Evolutionary conservation across 2,797 vertebrate species (phyloP), one percentile per base, ranked within the genome.

Genomic region (Eulemur coronatus): DNA sequence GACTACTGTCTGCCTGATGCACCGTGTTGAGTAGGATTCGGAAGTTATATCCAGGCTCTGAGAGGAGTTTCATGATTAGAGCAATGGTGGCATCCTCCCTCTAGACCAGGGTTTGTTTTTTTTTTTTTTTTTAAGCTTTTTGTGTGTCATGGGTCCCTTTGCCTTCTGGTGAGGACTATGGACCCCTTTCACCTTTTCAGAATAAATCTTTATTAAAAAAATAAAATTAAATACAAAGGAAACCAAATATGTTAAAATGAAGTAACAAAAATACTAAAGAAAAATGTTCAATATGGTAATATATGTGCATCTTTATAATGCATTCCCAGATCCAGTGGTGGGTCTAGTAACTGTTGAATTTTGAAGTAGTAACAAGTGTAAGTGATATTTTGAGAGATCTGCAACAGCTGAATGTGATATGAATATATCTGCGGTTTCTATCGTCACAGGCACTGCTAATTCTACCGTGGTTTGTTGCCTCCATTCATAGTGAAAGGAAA

Each of bases 381-480:
- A 48, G 65, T 72, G 90, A 43, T 65, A 88, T 94, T 91, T 59
- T 93, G 82, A 91, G 61, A 92, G 55, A 22, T 63, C 72, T 80
- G 22, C 52, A 55, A 57, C 28, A 73, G 92, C 41, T 96, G 92
- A 91, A 59, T 70, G 78, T 30, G 13, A 50, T 57, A 69, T 30
- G 59, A 94, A 70, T 84, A 48, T 76, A 57, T 88, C 78, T 88
- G n/a, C 41, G 15, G 43, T 30, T 96, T 52, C 41, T 84, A 5
- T 41, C 79, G 46, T 85, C 82, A 85, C 50, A 94, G 43, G 59
- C 78, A 46, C 72, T 87, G 65, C 38, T 91, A 91, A 84, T 88
- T 95, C 67, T 46, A 75, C 76, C 35, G 4, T 48, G 38, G 63
- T 70, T 59, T 89, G 14, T 89, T 92, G 67, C 35, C 30, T 75